Base-by-base conservation (phyloP, 2,113 vertebrate species). In the Ailuropoda melanoleuca region DNA sequence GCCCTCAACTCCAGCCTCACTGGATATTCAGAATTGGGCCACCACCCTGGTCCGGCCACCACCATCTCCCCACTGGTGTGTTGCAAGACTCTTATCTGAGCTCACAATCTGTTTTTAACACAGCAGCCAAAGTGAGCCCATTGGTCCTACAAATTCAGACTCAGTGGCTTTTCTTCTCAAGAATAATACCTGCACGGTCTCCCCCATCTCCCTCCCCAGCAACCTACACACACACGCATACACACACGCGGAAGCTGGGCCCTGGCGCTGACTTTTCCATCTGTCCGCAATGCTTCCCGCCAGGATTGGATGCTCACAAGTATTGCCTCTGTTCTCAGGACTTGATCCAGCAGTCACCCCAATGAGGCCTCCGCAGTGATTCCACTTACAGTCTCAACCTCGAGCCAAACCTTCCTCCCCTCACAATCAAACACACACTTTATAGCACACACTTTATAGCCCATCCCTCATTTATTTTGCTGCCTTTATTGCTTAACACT, bases 11-110 rank as follows among this genome's bases (percentile, higher is more conserved):
- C 53, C 58, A 8, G 3, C 29, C 39, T 58, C 31, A 31, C 19
- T 9, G 9, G 31, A 4, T 81, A 1, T 19, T 37, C 46, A 34
- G 55, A 46, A 39, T 11, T 0, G 0, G 26, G 70, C 34, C 4
- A 29, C 66, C 4, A 6, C 26, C 46, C 31, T 8, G 4, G 68
- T 39, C 19, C 13, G 0, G 9, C 31, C 26, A 4, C 62, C n/a
- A 13, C 11, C 13, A 3, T 53, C 46, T 24, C 29, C 81, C 74
- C 37, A 12, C 60, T 46, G 23, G 18, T 53, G 84, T 74, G 17
- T 6, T 62, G 56, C 13, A 39, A 46, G 56, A 43, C 37, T 46
- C 50, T 18, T 62, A 23, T 21, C 50, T 75, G n/a, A 53, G 8
- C 6, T 56, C 19, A 21, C 8, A 3, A 2, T 50, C 43, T 43